These are phyloP conservation scores for Calliopum simillimum DNA, from an alignment of 2,888 invertebrate genomes.

Conservation along the genomic window DNA sequence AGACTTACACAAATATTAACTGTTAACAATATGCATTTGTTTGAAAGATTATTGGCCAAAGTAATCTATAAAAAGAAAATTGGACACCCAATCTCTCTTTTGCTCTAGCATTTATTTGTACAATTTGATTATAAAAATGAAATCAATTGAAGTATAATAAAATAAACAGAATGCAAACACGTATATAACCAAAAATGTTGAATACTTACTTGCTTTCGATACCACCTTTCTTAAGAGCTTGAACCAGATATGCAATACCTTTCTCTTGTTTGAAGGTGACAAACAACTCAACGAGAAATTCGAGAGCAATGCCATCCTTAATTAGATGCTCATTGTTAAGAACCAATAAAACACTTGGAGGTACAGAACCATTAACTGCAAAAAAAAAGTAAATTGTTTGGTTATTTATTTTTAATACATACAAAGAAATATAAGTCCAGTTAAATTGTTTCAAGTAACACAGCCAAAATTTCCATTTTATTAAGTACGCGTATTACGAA, in stretches of 20 bases:
- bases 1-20: too few relatives aligned
- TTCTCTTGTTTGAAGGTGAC: conserved; percentile 91
- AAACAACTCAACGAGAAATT: conserved; percentile 94
- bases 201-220: conserved; percentile 74
- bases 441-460: background rate
- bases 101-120: conserved; percentile 27
- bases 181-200: conserved; percentile 8
- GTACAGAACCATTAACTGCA: conserved; percentile 86
- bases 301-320: conserved; percentile 93
- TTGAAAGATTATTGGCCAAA: conserved; percentile 37
- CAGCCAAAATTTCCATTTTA: background rate
- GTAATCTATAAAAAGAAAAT: conserved; percentile 36
- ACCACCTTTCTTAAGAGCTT: conserved; percentile 88
- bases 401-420: background rate
- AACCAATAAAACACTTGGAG: conserved; percentile 88
- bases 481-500: too few relatives aligned
- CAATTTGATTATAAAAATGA: conserved; percentile 14
- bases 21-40: conserved; percentile 25
- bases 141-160: conserved; percentile 19
- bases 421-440: background rate
- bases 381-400: conserved; percentile 23
- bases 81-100: conserved; percentile 41
- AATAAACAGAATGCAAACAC: background rate
- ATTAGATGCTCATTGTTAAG: conserved; percentile 93
- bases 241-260: conserved; percentile 86